A percentile compares a stretch with the other conserved stretches of the same genome.
Evolutionary conservation across 2,113 vertebrate genomes (phyloP).

Genomic region (Pelusios castaneus): DNA sequence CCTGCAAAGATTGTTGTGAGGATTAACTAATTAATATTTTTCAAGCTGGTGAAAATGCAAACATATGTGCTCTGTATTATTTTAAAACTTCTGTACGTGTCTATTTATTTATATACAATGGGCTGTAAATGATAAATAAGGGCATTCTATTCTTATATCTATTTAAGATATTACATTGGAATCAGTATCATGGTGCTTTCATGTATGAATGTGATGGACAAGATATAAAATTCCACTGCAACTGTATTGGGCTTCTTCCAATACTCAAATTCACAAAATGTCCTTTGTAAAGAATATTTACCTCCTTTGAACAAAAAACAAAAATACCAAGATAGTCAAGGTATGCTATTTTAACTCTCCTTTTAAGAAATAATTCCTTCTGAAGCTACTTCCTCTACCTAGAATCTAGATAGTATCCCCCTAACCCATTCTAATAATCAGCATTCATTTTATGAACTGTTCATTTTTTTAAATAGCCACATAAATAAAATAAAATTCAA

Average conservation of each 20-base stretch:
- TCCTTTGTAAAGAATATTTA: accelerated
- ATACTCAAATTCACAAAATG: background rate
- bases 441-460: background rate
- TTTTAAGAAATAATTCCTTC: no score
- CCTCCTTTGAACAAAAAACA: background rate
- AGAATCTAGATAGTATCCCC: background rate
- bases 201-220: accelerated
- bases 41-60: background rate
- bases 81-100: background rate
- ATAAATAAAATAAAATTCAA: background rate
- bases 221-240: accelerated
- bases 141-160: background rate
- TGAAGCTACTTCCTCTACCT: accelerated
- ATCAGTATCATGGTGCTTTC: accelerated
- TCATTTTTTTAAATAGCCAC: background rate
- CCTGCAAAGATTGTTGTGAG: accelerated
- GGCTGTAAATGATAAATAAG: background rate
- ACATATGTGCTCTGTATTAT: background rate
- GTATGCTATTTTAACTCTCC: accelerated
- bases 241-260: accelerated
- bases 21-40: background rate
- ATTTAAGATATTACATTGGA: background rate
- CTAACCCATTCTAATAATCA: accelerated
- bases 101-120: accelerated
- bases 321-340: accelerated